Percentiles rank a stretch among this genome's conserved stretches.
These are phyloP conservation scores for Diachasma alloeum DNA, from an alignment of 1,140 invertebrate genomes.

Conservation along the genomic window DNA sequence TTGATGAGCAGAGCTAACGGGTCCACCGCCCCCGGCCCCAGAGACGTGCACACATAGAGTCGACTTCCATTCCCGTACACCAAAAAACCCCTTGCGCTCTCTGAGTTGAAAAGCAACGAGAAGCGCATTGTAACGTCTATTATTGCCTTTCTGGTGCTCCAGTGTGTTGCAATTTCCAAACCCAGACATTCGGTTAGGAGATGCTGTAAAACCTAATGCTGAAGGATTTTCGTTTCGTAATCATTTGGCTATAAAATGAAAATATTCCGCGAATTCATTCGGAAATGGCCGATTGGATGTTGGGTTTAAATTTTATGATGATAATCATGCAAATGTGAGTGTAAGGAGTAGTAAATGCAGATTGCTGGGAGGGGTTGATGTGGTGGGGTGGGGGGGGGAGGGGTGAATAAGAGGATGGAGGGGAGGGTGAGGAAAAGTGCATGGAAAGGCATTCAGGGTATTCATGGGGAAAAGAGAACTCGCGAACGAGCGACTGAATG, in stretches of 20 bases:
- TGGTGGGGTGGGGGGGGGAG: too few species aligned
- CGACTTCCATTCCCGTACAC: neutral
- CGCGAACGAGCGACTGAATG: slow-evolving; percentile 55
- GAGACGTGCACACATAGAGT: neutral
- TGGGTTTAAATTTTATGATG: neutral
- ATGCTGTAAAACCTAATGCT: neutral
- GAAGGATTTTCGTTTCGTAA: neutral
- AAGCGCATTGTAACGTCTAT: slow-evolving; percentile 57
- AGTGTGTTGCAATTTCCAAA: slow-evolving; percentile 51
- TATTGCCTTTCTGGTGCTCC: slow-evolving; percentile 57
- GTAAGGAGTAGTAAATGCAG: slow-evolving; percentile 27
- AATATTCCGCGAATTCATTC: neutral
- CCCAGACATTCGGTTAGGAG: neutral
- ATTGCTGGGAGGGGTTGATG: neutral
- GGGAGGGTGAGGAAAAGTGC: slow-evolving; percentile 19
- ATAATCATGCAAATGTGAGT: neutral
- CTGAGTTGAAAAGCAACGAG: slow-evolving; percentile 15
- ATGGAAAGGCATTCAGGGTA: slow-evolving; percentile 54
- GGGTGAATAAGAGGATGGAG: too few species aligned
- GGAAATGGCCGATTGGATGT: neutral
- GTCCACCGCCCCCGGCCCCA: slow-evolving; percentile 33
- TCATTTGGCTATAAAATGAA: neutral
- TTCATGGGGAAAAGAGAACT: slow-evolving; percentile 53
- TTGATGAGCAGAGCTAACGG: slow-evolving; percentile 59
- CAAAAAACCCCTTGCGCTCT: slow-evolving; percentile 28